These are phyloP conservation scores for Lycocerus yunnanus DNA, from an alignment of 2,888 invertebrate genomes.

Conservation along the genomic window DNA sequence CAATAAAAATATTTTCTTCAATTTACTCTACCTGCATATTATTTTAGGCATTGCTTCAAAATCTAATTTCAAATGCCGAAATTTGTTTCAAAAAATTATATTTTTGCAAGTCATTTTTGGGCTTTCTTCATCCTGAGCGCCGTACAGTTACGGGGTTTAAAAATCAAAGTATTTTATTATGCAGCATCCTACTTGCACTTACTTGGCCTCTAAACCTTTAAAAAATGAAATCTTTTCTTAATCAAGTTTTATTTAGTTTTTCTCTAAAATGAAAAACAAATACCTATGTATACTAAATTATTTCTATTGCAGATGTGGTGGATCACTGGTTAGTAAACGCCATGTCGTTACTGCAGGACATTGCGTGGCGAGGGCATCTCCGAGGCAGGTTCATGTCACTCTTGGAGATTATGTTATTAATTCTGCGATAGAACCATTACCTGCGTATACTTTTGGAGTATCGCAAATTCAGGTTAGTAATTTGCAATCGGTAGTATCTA, in stretches of 20 bases:
- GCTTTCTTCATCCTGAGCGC: too few relatives aligned
- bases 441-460: conserved; percentile 92
- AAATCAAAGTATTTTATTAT: too few relatives aligned
- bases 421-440: conserved; percentile 87
- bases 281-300: neutral
- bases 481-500: neutral
- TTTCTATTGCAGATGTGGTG: conserved; percentile 74
- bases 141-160: too few relatives aligned
- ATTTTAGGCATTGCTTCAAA: too few relatives aligned
- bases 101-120: too few relatives aligned
- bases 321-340: conserved; percentile 85
- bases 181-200: neutral
- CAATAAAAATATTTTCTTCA: too few relatives aligned
- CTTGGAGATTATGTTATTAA: conserved; percentile 93
- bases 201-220: too few relatives aligned
- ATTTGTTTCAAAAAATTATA: too few relatives aligned
- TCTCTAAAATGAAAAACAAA: too few relatives aligned
- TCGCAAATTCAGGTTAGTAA: conserved; percentile 75
- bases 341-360: conserved; percentile 95
- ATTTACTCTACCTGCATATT: too few relatives aligned
- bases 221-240: too few relatives aligned
- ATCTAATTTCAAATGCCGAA: too few relatives aligned
- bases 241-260: neutral
- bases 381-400: conserved; percentile 89
- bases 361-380: conserved; percentile 89